Evolutionary conservation across 2,797 vertebrate species (phyloP), one percentile per base, ranked within the genome.

Genomic region (Morelia viridis): DNA sequence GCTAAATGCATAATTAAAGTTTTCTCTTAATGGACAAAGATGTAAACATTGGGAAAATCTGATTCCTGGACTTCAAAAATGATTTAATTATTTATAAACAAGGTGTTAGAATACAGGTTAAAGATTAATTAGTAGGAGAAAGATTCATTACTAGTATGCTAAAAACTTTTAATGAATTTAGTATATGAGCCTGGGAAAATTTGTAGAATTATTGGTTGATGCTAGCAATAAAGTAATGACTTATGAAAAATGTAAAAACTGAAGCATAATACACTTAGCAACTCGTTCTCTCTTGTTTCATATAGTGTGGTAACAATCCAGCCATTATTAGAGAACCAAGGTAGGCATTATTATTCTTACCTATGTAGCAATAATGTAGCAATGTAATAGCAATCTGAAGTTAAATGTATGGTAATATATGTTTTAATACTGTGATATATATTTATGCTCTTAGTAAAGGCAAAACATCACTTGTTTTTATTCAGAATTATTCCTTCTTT

Each of bases 1-100:
- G 76, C 76, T 80, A 80, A 80, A 80, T 80, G 46, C 76, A 80
- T 80, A 80, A 80, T 80, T 80, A 80, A 80, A 80, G 41, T 80
- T 80, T 80, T 46, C 22, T 80, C 46, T 80, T 26, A 80, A 80
- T 80, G 41, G 76, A 46, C 41, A 80, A 41, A 80, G 22, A 24
- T 11, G 22, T 80, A 80, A 80, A 46, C 19, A 46, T 24, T 80
- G 76, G 35, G 22, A 35, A 46, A 46, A 80, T 80, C 3, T 46
- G 41, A 46, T 80, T 80, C 35, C 76, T 80, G 41, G 76, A 46
- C 35, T 46, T 80, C 19, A 46, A 80, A 80, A 80, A 80, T 46
- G 3, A 3, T 80, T 46, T 80, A 80, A 80, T 46, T 46, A 80
- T 24, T 80, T 24, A 46, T 80, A 80, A 80, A 46, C 41, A 46